Percentiles rank a stretch among this genome's conserved stretches.
These are phyloP conservation scores for Rostratula benghalensis DNA, from an alignment of 2,113 vertebrate species.

Conservation along the genomic window DNA sequence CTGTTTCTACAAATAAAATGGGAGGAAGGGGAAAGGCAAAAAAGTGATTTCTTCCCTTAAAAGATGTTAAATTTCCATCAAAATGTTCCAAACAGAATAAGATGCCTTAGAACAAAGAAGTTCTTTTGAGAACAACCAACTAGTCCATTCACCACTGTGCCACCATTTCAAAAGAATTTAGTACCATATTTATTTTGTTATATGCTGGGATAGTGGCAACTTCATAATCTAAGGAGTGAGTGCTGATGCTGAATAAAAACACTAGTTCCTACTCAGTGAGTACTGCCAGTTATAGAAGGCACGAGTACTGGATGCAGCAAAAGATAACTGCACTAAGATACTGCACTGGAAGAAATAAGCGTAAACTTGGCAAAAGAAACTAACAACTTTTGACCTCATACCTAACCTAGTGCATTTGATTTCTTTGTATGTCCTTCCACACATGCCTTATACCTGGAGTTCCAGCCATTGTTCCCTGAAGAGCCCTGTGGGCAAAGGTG, in stretches of 20 bases:
- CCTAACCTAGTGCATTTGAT: background rate
- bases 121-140: background rate
- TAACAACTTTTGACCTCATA: background rate
- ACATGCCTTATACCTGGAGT: slow-evolving; percentile 82
- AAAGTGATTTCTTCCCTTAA: background rate
- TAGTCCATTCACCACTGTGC: background rate
- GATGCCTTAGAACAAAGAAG: background rate
- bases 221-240: background rate
- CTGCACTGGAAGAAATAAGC: background rate
- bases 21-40: background rate
- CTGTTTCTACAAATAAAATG: slow-evolving; percentile 81
- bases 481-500: slow-evolving; percentile 89
- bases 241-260: background rate
- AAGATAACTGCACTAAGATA: background rate
- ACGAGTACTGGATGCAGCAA: background rate
- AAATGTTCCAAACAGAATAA: background rate
- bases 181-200: background rate
- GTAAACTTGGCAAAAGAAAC: background rate
- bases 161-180: background rate
- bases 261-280: background rate
- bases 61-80: background rate
- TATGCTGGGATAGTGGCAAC: background rate
- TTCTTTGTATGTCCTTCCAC: background rate
- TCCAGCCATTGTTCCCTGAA: slow-evolving; percentile 93
- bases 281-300: background rate